Base-by-base conservation (phyloP, 2,888 invertebrate species). In the Exephanes ischioxanthus region DNA sequence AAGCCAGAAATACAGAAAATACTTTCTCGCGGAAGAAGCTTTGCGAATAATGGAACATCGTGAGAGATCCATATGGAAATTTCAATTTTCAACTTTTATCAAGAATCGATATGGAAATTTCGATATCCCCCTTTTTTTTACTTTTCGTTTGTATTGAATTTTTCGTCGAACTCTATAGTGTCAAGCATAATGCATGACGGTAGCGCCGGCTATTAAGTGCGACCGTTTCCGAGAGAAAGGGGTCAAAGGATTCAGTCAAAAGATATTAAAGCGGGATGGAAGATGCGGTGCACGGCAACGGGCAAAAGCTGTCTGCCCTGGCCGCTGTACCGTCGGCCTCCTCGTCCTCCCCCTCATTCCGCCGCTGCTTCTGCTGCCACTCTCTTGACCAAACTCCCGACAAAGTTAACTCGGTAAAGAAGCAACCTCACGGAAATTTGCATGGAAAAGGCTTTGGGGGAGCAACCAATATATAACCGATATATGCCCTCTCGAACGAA, bases 361-460 rank as follows among this genome's bases (percentile, higher is more conserved):
- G 58, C 67, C 71, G 48, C 45, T 51, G 55, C 70, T n/a, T 14
- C 70, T 33, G 48, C 26, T 16, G 30, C 45, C 58, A 53, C 53
- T 67, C 67, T 73, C 80, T 80, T 72, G 53, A 81, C 80, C 76
- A 72, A 67, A 48, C 72, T 80, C 70, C 76, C 72, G 41, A 77
- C 80, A 83, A 86, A 86, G 77, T 83, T 83, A 33, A 41, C 76
- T 67, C 63, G 41, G 79, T 37, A 72, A 83, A 85, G 80, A 82
- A 82, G 68, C 75, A 80, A 55, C 82, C 81, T 71, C 81, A 79
- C 80, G 87, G 45, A 88, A 87, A 91, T 91, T 91, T 91, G 89
- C 92, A 91, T 91, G 90, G 89, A 90, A 91, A 92, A 90, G 91
- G 83, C 89, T 86, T 83, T 73, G 87, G 87, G 84, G 86, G 87